Evolutionary conservation across 2,113 vertebrate genomes (phyloP).

Genomic region (Crotalus horridus): DNA sequence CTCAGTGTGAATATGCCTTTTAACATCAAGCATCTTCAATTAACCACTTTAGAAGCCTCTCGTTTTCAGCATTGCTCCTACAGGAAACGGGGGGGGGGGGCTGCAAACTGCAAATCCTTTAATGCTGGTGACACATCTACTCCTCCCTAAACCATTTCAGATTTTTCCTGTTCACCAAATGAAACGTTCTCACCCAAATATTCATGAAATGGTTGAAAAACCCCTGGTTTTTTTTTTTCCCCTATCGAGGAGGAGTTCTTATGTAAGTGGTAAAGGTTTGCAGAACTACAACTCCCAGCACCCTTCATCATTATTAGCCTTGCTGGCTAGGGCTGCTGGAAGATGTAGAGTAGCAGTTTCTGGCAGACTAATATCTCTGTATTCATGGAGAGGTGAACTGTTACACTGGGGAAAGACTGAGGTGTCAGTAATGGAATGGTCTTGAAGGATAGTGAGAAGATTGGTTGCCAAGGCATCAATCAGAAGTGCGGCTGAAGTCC

Average conservation of each 20-base stretch:
- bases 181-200: neutral
- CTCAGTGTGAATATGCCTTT: neutral
- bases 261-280: neutral
- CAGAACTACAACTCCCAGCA: neutral
- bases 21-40: neutral
- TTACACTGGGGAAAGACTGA: neutral
- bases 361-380: neutral
- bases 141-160: neutral
- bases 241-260: neutral
- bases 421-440: neutral
- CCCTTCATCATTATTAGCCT: neutral
- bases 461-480: neutral
- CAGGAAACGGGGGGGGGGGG: neutral
- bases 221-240: neutral
- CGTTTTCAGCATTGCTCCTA: neutral
- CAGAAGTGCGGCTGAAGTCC: neutral
- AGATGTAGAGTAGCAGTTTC: neutral
- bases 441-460: neutral
- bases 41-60: conserved; percentile 13
- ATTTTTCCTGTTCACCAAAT: neutral
- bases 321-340: neutral
- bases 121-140: neutral
- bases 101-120: neutral
- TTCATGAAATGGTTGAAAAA: neutral
- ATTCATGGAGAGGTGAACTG: neutral